Percentiles rank a stretch among this genome's conserved stretches.
phyloP scores from a whole-genome alignment of 2,888 invertebrate genomes.

The Agapetus fuscipes region DNA sequence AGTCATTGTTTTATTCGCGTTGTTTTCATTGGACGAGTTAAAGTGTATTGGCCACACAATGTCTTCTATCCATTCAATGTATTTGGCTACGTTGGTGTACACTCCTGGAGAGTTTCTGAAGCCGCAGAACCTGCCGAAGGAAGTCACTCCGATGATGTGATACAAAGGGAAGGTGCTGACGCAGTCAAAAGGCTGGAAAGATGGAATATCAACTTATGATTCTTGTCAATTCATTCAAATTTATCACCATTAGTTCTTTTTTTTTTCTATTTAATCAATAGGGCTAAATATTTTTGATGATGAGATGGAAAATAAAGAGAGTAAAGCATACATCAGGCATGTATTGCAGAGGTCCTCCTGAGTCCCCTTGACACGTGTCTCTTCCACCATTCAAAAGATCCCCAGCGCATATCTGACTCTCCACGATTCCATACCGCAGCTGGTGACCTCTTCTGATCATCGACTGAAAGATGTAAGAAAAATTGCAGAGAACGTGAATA shows the following conservation, averaged over 20 bases:
- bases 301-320: no score
- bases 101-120: conserved; percentile 43
- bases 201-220: not conserved
- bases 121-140: conserved; percentile 45
- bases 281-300: no score
- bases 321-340: conserved; percentile 28
- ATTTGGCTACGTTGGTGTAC: conserved; percentile 39
- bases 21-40: no score
- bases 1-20: no score
- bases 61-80: conserved; percentile 41
- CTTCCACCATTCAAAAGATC: conserved; percentile 38
- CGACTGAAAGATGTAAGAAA: conserved; percentile 26
- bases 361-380: conserved; percentile 44
- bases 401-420: conserved; percentile 38
- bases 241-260: no score
- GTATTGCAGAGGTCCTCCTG: conserved; percentile 39
- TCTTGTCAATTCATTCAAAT: no score
- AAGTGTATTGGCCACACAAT: conserved; percentile 42
- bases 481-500: not conserved
- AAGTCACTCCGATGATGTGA: conserved; percentile 41
- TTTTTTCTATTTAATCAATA: no score
- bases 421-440: conserved; percentile 31
- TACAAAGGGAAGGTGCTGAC: conserved; percentile 32
- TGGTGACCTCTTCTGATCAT: conserved; percentile 32
- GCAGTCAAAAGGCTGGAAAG: conserved; percentile 17